phyloP scores from a whole-genome alignment of 1,140 invertebrate genomes.

The Heliconius hermathena region DNA sequence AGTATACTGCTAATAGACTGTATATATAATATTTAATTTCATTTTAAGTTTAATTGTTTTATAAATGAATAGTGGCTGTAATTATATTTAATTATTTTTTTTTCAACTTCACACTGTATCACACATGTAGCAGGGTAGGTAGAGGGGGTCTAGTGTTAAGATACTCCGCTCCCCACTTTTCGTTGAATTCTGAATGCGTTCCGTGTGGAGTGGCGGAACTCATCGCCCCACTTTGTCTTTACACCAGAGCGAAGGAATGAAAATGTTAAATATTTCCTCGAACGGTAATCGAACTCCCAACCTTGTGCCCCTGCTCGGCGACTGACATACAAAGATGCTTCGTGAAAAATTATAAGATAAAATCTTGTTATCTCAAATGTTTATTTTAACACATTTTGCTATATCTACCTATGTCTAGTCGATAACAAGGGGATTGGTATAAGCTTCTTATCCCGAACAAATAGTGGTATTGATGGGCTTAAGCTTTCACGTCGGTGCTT shows the following conservation, averaged over 20 bases:
- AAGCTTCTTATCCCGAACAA: neutral
- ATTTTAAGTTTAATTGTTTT: neutral
- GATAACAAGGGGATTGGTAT: conserved; percentile 1
- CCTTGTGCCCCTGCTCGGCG: too few relatives aligned
- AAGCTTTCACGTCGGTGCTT: neutral
- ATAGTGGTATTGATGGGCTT: neutral
- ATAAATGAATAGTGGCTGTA: neutral
- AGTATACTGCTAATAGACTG: neutral
- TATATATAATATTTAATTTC: neutral
- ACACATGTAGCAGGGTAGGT: too few relatives aligned
- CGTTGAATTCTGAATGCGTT: too few relatives aligned
- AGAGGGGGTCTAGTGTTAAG: too few relatives aligned
- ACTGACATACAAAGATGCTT: too few relatives aligned
- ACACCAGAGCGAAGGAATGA: too few relatives aligned
- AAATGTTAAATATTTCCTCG: too few relatives aligned
- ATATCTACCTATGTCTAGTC: neutral
- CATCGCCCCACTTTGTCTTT: too few relatives aligned
- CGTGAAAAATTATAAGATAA: neutral
- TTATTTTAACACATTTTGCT: neutral
- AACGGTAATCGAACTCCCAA: too few relatives aligned
- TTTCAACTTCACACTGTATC: too few relatives aligned
- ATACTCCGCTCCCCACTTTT: too few relatives aligned
- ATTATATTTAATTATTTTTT: neutral
- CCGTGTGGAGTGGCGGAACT: too few relatives aligned
- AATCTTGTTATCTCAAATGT: neutral